A percentile compares a stretch with the other conserved stretches of the same genome.
Evolutionary conservation across 1,140 invertebrate genomes (phyloP).

Genomic region (Sycophila sp.): DNA sequence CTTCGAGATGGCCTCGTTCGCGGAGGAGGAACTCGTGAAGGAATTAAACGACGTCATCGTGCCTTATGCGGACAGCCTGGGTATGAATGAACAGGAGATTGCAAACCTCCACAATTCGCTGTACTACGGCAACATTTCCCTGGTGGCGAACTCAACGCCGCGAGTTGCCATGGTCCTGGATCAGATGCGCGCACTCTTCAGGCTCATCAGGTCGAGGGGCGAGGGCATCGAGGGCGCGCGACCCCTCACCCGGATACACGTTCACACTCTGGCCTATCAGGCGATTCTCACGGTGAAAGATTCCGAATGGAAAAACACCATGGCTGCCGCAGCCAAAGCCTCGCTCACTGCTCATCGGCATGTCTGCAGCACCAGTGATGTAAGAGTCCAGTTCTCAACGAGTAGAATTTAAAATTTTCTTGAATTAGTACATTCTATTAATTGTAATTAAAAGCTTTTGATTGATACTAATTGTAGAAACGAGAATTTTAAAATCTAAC

Average conservation of each 20-base stretch:
- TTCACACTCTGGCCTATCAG: constrained; percentile 89
- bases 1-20: constrained; percentile 90
- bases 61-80: constrained; percentile 84
- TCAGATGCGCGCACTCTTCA: constrained; percentile 83
- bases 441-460: no score
- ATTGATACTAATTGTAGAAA: no score
- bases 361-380: constrained; percentile 80
- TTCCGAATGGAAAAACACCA: constrained; percentile 80
- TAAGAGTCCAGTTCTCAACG: no score
- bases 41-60: constrained; percentile 77
- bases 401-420: no score
- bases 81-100: constrained; percentile 91
- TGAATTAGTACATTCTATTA: no score
- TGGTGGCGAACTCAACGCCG: constrained; percentile 83
- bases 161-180: constrained; percentile 83
- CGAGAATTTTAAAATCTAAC: no score
- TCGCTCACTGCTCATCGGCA: constrained; percentile 86
- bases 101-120: constrained; percentile 80
- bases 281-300: constrained; percentile 79
- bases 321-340: constrained; percentile 84
- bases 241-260: constrained; percentile 80
- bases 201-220: constrained; percentile 65
- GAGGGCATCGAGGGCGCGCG: constrained; percentile 65
- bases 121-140: constrained; percentile 76
- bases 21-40: constrained; percentile 75